These are phyloP conservation scores for Momotus momota DNA, from an alignment of 2,797 vertebrate species.

Conservation along the genomic window DNA sequence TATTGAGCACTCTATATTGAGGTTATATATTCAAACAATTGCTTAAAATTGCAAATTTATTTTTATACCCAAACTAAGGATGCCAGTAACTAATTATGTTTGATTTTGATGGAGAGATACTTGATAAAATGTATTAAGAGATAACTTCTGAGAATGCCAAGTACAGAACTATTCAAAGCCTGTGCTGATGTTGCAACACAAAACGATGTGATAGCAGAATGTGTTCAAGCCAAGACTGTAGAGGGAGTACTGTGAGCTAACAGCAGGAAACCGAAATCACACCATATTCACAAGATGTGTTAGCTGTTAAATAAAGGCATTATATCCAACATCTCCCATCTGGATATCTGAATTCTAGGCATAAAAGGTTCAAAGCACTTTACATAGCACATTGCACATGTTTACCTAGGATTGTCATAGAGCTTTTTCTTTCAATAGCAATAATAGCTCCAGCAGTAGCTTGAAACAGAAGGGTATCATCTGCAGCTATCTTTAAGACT, in stretches of 20 bases:
- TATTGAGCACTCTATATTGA: not conserved
- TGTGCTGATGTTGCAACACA: conserved; percentile 56
- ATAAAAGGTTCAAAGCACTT: not conserved
- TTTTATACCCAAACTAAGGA: conserved; percentile 18
- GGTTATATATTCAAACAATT: conserved; percentile 3
- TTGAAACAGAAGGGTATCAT: not conserved
- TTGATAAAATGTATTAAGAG: conserved; percentile 44
- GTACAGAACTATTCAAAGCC: conserved; percentile 37
- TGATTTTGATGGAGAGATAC: conserved; percentile 60
- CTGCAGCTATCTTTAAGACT: not conserved
- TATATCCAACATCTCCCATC: not conserved
- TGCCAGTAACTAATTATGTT: conserved; percentile 33
- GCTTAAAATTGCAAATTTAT: conserved; percentile 49
- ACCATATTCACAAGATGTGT: not conserved
- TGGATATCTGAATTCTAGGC: not conserved
- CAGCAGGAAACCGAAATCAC: conserved; percentile 42
- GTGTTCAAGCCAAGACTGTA: not conserved
- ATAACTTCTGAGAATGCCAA: conserved; percentile 53
- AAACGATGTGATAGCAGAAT: conserved; percentile 19
- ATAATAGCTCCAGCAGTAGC: not conserved
- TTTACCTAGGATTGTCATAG: not conserved
- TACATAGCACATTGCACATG: not conserved
- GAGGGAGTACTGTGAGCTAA: conserved; percentile 2
- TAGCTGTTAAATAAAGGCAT: conserved; percentile 16
- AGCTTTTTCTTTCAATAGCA: not conserved